Evolutionary conservation across 2,113 vertebrate genomes (phyloP).

Genomic region (Oostethus manadensis): DNA sequence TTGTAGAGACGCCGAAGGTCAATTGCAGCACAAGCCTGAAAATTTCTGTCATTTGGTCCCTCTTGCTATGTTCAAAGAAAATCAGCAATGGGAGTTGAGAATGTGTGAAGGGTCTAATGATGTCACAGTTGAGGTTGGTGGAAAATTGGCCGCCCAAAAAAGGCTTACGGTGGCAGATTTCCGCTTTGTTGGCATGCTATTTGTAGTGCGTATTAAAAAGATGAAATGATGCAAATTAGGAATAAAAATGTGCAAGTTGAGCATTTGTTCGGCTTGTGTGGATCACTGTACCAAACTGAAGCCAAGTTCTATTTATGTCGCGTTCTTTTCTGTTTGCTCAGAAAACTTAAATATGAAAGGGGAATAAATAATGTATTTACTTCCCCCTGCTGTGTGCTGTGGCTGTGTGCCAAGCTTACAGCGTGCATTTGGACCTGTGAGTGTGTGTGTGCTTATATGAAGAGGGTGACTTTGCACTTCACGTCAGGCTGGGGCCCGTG

Average conservation of each 20-base stretch:
- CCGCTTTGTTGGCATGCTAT: constrained; percentile 28
- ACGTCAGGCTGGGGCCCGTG: not conserved
- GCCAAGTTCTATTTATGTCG: not conserved
- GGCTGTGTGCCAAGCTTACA: not conserved
- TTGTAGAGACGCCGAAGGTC: constrained; percentile 41
- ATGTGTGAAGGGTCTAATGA: constrained; percentile 27
- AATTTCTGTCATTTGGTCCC: constrained; percentile 31
- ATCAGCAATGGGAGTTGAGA: constrained; percentile 11
- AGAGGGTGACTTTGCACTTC: not conserved
- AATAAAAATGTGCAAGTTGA: no score
- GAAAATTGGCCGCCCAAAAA: constrained; percentile 44
- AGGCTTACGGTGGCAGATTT: constrained; percentile 46
- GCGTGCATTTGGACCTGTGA: not conserved
- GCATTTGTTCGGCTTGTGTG: not conserved
- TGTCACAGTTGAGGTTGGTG: constrained; percentile 40
- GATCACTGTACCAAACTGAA: not conserved
- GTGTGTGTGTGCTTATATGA: no score
- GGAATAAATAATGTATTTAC: not conserved
- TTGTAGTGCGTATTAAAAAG: constrained; percentile 13
- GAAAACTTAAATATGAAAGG: not conserved
- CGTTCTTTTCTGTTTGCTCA: not conserved
- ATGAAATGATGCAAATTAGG: not conserved
- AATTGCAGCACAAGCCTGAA: constrained; percentile 18
- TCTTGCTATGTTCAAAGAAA: constrained; percentile 23
- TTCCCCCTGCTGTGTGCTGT: not conserved